A percentile compares a stretch with the other conserved stretches of the same genome.
These are phyloP conservation scores for Drosophila flavopinicola DNA, from an alignment of 2,888 invertebrate genomes.

Conservation along the genomic window DNA sequence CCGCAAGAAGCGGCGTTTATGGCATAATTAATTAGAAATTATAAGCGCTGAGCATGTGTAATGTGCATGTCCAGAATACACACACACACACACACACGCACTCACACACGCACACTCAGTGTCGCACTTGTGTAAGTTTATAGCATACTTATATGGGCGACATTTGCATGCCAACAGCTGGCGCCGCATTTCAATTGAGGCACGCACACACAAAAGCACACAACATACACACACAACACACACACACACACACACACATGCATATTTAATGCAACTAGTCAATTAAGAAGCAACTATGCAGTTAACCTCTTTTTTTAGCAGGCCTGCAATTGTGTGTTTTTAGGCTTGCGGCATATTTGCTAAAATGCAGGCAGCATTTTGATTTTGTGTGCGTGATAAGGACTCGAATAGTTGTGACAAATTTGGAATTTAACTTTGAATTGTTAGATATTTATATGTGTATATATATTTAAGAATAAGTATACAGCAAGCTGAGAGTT, in stretches of 20 bases:
- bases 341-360: neutral
- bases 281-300: slow-evolving; percentile 36
- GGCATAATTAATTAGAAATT: slow-evolving; percentile 83
- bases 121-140: slow-evolving; percentile 6
- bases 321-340: slow-evolving; percentile 1
- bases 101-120: neutral
- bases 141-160: slow-evolving; percentile 25
- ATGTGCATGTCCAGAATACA: slow-evolving; percentile 66
- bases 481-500: no score
- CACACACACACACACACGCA: slow-evolving; percentile 8
- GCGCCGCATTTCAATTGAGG: slow-evolving; percentile 26
- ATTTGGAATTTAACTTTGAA: no score
- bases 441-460: neutral
- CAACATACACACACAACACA: neutral
- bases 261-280: slow-evolving; percentile 9
- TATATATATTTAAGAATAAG: no score
- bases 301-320: neutral
- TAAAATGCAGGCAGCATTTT: neutral
- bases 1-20: slow-evolving; percentile 64
- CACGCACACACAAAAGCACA: slow-evolving; percentile 16
- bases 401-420: no score
- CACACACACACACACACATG: neutral
- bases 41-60: slow-evolving; percentile 69
- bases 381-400: no score
- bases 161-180: slow-evolving; percentile 56